Base-by-base conservation (phyloP, 2,797 vertebrate species). In the Pseudocheirus occidentalis region DNA sequence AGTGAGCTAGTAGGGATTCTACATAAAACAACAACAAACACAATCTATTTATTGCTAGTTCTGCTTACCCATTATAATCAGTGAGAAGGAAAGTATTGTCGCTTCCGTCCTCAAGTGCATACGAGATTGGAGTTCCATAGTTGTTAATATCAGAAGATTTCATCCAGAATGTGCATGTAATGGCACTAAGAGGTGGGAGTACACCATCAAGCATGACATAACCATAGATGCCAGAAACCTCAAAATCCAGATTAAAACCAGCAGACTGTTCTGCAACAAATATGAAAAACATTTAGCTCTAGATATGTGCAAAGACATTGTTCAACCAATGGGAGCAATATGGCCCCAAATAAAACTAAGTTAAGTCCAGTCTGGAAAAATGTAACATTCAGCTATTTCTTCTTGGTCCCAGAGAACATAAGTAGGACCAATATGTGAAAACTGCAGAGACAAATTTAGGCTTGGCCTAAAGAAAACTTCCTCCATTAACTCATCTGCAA, bases 141-240 rank as follows among this genome's bases (percentile, higher is more conserved):
- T 99, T 99, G 53, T 98, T 99, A 9, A 98, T 98, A 97, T 99
- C 99, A 5, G 98, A 99, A 2, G 99, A 99, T 97, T 97, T 99
- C 99, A 99, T 99, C 99, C 99, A 99, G 98, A 99, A 99, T 0
- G 99, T 97, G 96, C 99, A 99, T 29, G 99, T 99, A 97, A 99
- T 98, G 95, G 99, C 99, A 58, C 98, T 99, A 95, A 99, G 99
- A 0, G 99, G 97, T 0, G 99, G 99, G 98, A 99, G 99, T 91
- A 99, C 93, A 5, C 99, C 99, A 34, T 99, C 99, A 98, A 99
- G 99, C 98, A 99, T 99, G 93, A 99, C 99, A 0, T 99, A 99
- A 90, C 99, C 99, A 81, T 99, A 99, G 98, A 99, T 99, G 96
- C 99, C 99, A 56, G 99, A 99, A 96, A 99, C 99, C 98, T 99